Evolutionary conservation across 2,888 invertebrate species (phyloP).

Genomic region (Brachypalpus laphriformis): DNA sequence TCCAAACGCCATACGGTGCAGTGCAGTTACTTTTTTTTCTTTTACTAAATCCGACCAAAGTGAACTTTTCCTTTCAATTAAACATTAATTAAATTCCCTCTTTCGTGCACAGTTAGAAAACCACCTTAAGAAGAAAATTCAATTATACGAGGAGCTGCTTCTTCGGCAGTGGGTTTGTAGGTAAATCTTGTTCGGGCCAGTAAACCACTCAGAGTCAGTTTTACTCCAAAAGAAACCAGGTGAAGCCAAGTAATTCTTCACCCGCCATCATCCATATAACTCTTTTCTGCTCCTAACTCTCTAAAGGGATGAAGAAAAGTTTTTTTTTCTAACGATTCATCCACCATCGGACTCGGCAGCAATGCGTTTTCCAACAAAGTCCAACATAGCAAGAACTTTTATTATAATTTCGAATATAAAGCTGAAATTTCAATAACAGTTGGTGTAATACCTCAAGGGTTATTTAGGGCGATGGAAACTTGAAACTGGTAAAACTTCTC

Average conservation of each 20-base stretch:
- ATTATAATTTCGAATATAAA: slow-evolving; percentile 47
- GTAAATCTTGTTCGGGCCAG: slow-evolving; percentile 21
- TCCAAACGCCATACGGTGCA: not conserved
- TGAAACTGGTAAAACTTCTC: slow-evolving; percentile 46
- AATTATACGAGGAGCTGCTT: slow-evolving; percentile 8
- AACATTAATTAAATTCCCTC: slow-evolving; percentile 17
- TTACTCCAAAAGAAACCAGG: slow-evolving; percentile 45
- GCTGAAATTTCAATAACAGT: slow-evolving; percentile 54
- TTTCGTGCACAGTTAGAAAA: not conserved
- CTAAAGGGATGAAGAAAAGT: slow-evolving; percentile 16
- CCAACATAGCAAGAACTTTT: slow-evolving; percentile 4
- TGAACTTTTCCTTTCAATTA: slow-evolving; percentile 25
- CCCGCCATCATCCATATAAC: slow-evolving; percentile 28
- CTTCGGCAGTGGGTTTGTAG: not conserved
- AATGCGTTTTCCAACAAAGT: slow-evolving; percentile 2
- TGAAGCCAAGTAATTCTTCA: slow-evolving; percentile 48
- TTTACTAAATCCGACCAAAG: not conserved
- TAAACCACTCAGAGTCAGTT: slow-evolving; percentile 45
- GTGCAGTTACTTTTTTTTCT: no score
- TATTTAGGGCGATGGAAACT: slow-evolving; percentile 41
- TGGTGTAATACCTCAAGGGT: slow-evolving; percentile 60
- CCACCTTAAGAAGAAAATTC: slow-evolving; percentile 30
- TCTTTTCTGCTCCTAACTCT: not conserved
- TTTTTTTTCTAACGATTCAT: slow-evolving; percentile 19
- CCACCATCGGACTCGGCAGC: not conserved